Base-by-base conservation (phyloP, 2,888 invertebrate species). In the Arge pagana region DNA sequence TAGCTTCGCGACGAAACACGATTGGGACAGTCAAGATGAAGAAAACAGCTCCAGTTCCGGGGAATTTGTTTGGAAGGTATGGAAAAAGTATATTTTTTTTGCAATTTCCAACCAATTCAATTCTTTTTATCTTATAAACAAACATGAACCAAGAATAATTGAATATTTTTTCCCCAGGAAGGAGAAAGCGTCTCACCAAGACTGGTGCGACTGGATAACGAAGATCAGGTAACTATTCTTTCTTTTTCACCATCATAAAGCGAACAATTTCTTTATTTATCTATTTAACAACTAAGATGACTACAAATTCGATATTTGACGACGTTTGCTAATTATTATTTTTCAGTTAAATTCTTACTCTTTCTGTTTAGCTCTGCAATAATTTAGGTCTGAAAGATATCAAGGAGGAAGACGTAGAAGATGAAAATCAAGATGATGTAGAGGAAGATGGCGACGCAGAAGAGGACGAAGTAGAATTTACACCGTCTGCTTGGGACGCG, bases 401-500 rank as follows among this genome's bases (percentile, higher is more conserved):
- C 26, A 61, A 64, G 30, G 74, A 75, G 52, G 74, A 72, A 16
- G 16, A 35, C 8, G 60, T 57, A 13, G 42, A 39, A 36, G 63
- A 63, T 52, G 50, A 54, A 45, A 66, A 67, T 37, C 62, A 61
- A 35, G 63, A 58, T 30, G 64, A 65, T 7, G 71, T 68, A 50
- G 78, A 70, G 55, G 80, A 78, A 40, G 63, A 66, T 45, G 83
- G 83, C 60, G 83, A 83, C 39, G 86, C 85, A 57, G 87, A 86
- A 65, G 85, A 84, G 49, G 88, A 87, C 70, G 80, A 81, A 48
- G 80, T 81, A 26, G 84, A 84, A 64, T 90, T 90, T 73, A 85
- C 89, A 52, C 89, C 90, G 4, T 90, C 89, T 3, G 88, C 88
- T 55, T 91, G 91, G 91, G 86, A 90, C 75, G 86, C 88, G 62